phyloP scores from a whole-genome alignment of 2,888 invertebrate species.

The Microlaimidae sp. region DNA sequence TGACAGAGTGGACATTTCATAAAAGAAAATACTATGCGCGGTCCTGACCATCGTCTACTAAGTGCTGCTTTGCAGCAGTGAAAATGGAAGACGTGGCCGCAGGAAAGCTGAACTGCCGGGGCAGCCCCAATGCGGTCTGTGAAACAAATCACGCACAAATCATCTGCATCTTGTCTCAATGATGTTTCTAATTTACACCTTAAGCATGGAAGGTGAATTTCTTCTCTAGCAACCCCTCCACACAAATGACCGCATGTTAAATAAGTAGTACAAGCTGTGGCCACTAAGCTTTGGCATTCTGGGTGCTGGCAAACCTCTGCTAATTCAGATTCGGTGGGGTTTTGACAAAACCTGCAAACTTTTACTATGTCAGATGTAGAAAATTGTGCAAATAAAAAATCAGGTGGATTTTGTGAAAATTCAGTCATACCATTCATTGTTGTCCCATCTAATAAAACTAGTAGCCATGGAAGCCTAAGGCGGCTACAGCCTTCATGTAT shows the following conservation, averaged over 20 bases:
- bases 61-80: constrained; percentile 74
- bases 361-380: not conserved
- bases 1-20: constrained; percentile 57
- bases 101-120: constrained; percentile 57
- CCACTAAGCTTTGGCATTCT: constrained; percentile 72
- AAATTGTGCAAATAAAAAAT: too few relatives aligned
- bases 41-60: constrained; percentile 74
- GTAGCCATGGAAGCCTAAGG: constrained; percentile 82
- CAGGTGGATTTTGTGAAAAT: constrained; percentile 41
- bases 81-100: constrained; percentile 87
- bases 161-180: constrained; percentile 85
- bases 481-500: constrained; percentile 87
- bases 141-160: constrained; percentile 99
- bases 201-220: constrained; percentile 19
- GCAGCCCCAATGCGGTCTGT: constrained; percentile 87
- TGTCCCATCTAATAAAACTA: constrained; percentile 75
- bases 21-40: constrained; percentile 86
- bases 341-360: constrained; percentile 21
- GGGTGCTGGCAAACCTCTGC: constrained; percentile 78
- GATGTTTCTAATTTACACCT: constrained; percentile 23
- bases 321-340: constrained; percentile 36
- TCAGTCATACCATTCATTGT: constrained; percentile 65
- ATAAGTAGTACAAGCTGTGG: constrained; percentile 62
- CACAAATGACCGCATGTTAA: constrained; percentile 77
- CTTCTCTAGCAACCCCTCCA: constrained; percentile 69